Evolutionary conservation across 1,140 invertebrate genomes (phyloP).

Genomic region (Diploscapter pachys): DNA sequence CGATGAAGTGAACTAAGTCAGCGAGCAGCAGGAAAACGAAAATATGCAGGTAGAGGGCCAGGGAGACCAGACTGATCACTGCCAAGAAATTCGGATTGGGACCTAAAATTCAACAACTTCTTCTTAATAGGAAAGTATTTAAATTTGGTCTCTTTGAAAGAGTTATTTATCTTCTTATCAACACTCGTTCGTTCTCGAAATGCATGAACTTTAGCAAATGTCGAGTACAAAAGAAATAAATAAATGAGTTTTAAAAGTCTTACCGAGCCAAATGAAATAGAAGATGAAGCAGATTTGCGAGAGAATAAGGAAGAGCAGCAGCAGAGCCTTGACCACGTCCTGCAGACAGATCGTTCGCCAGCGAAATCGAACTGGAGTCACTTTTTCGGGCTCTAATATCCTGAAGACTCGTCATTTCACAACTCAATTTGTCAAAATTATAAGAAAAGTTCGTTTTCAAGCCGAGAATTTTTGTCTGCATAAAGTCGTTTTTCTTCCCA

Average conservation of each 20-base stretch:
- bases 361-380: slow-evolving; percentile 3
- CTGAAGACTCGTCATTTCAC: slow-evolving; percentile 1
- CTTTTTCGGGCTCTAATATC: slow-evolving; percentile 6
- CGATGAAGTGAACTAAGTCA: not conserved
- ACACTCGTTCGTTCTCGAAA: too few relatives aligned
- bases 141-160: too few relatives aligned
- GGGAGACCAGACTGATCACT: slow-evolving; percentile 10
- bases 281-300: slow-evolving; percentile 28
- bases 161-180: too few relatives aligned
- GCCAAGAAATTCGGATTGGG: slow-evolving; percentile 21
- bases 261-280: slow-evolving; percentile 27
- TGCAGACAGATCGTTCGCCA: slow-evolving; percentile 23
- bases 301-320: slow-evolving; percentile 22
- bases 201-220: too few relatives aligned
- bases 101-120: slow-evolving; percentile 1
- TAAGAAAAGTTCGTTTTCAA: too few relatives aligned
- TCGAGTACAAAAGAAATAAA: too few relatives aligned
- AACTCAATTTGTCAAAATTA: too few relatives aligned
- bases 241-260: not conserved
- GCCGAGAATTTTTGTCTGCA: too few relatives aligned
- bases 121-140: slow-evolving; percentile 1
- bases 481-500: too few relatives aligned
- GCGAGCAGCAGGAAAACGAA: slow-evolving; percentile 21
- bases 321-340: slow-evolving; percentile 21
- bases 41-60: slow-evolving; percentile 23